Evolutionary conservation across 2,797 vertebrate species (phyloP), one percentile per base, ranked within the genome.

Genomic region (Lutjanus argentimaculatus): DNA sequence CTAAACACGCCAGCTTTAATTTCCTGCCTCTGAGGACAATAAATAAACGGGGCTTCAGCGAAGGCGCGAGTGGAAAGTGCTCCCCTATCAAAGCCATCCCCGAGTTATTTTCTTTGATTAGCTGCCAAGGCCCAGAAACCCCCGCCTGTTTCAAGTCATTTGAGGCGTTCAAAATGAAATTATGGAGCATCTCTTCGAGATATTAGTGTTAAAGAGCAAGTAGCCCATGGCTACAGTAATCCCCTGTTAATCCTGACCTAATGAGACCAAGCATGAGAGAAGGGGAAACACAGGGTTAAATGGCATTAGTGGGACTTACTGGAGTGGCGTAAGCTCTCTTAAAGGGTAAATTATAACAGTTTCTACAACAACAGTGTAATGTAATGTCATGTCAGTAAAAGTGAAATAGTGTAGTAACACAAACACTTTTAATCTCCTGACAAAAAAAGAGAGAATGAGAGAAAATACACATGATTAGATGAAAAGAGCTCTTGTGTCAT

Each of bases 91-190:
- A 89, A 92, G 84, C 86, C 88, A 92, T 93, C 85, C 90, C 82
- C 56, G 69, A 92, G 87, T 94, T 93, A 90, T 95, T 95, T 93
- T 88, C 92, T 94, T 94, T 95, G 93, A 95, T 94, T 92, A 88
- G 83, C 81, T 94, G 93, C 93, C 94, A 95, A 92, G 63, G 82
- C 90, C 90, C 86, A 89, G 83, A 95, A 86, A 91, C 78, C 79
- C 89, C 85, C 79, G 82, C 85, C 91, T 85, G 91, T 89, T 93
- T 91, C 90, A 89, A 92, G 86, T 90, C 89, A 92, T 93, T 88
- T 87, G 75, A 93, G 89, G 91, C 86, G 46, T 92, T 91, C 88
- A 94, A 92, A 93, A 93, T 94, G 90, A 94, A 95, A 93, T 90
- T 92, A 93, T 90, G 81, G 78, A 79, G 85, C 89, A 93, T 91